phyloP scores from a whole-genome alignment of 2,113 vertebrate genomes.

The Calyptommatus sinebrachiatus region DNA sequence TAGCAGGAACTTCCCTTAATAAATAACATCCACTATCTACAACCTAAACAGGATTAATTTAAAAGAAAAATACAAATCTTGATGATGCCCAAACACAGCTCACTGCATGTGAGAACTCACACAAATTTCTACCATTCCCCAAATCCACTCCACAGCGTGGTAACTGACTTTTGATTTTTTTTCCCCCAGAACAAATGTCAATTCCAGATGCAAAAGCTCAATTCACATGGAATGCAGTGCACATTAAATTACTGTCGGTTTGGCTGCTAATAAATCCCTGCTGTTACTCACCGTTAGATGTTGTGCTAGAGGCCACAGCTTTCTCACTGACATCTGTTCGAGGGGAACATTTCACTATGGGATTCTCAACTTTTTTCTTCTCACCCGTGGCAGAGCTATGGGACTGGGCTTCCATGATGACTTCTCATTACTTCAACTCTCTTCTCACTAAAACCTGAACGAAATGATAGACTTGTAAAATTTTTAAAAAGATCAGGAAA shows the following conservation, averaged over 20 bases:
- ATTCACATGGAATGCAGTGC: conserved; percentile 62
- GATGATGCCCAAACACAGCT: conserved; percentile 52
- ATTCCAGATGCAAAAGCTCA: conserved; percentile 68
- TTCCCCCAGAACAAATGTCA: conserved; percentile 51
- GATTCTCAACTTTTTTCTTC: conserved; percentile 97
- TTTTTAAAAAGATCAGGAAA: conserved; percentile 35
- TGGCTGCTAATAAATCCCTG: conserved; percentile 65
- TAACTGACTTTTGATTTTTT: conserved; percentile 33
- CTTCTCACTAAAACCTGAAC: conserved; percentile 77
- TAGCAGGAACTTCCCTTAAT: conserved; percentile 66
- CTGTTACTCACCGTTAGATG: conserved; percentile 89
- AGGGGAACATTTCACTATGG: conserved; percentile 87
- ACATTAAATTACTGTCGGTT: conserved; percentile 57
- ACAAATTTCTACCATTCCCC: background rate
- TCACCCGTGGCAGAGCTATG: conserved; percentile 89
- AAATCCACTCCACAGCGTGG: background rate
- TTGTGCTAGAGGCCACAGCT: conserved; percentile 97
- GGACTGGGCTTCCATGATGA: conserved; percentile 95
- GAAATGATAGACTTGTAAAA: conserved; percentile 53
- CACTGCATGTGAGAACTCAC: conserved; percentile 31
- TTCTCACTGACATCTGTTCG: conserved; percentile 97
- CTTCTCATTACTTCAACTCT: conserved; percentile 93
- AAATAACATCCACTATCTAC: conserved; percentile 65
- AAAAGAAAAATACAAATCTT: conserved; percentile 50
- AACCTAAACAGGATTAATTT: conserved; percentile 66